These are phyloP conservation scores for Euproctis similis DNA, from an alignment of 2,888 invertebrate species.

Conservation along the genomic window DNA sequence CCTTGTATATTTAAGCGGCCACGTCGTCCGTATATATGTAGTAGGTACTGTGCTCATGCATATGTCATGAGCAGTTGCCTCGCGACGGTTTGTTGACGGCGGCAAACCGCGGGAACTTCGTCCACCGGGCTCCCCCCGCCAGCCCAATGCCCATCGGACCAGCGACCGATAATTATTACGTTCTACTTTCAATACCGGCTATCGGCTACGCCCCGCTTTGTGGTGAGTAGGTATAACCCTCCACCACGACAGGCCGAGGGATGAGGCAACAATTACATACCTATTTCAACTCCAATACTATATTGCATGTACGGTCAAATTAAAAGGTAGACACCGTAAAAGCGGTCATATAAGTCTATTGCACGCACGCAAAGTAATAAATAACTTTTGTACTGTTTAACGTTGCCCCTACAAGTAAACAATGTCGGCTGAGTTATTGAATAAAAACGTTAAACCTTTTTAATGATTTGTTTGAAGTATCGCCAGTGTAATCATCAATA, in stretches of 20 bases:
- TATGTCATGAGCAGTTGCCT: conserved; percentile 74
- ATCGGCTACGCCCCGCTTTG: conserved; percentile 45
- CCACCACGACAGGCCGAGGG: conserved; percentile 37
- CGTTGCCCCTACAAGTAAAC: too few relatives aligned
- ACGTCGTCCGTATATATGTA: conserved; percentile 51
- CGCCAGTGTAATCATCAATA: too few relatives aligned
- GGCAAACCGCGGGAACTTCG: conserved; percentile 61
- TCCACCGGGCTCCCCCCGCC: conserved; percentile 52
- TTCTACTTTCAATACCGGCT: conserved; percentile 63
- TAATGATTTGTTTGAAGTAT: too few relatives aligned
- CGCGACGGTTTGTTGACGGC: conserved; percentile 73
- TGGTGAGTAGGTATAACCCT: conserved; percentile 25
- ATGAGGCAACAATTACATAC: conserved; percentile 68
- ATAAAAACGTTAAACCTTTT: too few relatives aligned
- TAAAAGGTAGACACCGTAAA: conserved; percentile 62
- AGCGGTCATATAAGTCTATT: conserved; percentile 47
- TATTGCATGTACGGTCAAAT: conserved; percentile 63
- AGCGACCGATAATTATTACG: conserved; percentile 66
- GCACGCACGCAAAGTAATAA: conserved; percentile 57
- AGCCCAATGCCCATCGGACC: conserved; percentile 30
- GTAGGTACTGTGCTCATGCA: conserved; percentile 71
- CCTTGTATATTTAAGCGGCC: conserved; percentile 69
- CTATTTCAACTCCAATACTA: conserved; percentile 49
- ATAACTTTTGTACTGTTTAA: too few relatives aligned
- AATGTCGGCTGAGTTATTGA: too few relatives aligned